Evolutionary conservation across 2,888 invertebrate species (phyloP).

Genomic region (Parascotia fuliginaria): DNA sequence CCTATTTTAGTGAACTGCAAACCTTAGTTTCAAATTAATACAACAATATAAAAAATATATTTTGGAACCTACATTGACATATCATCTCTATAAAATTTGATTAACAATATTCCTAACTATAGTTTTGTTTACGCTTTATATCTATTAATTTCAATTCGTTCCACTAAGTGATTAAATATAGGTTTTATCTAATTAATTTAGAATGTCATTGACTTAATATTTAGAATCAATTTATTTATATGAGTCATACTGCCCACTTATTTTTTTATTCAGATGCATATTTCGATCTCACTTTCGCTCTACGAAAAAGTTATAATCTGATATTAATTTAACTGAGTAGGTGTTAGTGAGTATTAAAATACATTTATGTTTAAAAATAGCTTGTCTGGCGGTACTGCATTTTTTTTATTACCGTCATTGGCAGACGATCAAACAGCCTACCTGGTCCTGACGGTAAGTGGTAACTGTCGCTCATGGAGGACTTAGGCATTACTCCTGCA

Average conservation of each 20-base stretch:
- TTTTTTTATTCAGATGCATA: slow-evolving; percentile 9
- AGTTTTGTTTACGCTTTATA: slow-evolving; percentile 1
- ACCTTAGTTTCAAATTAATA: too few relatives aligned
- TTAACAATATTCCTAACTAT: not conserved
- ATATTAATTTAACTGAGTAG: slow-evolving; percentile 11
- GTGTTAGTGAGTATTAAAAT: too few relatives aligned
- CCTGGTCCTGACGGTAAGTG: too few relatives aligned
- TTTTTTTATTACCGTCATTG: too few relatives aligned
- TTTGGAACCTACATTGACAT: not conserved
- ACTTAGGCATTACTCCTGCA: too few relatives aligned
- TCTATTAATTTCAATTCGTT: slow-evolving; percentile 54
- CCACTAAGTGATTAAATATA: slow-evolving; percentile 27
- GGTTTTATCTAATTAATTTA: slow-evolving; percentile 32
- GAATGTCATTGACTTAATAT: slow-evolving; percentile 41
- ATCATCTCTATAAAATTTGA: not conserved
- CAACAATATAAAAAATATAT: not conserved
- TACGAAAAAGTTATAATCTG: slow-evolving; percentile 7
- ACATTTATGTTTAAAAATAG: not conserved
- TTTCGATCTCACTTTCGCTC: slow-evolving; percentile 9
- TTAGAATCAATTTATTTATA: slow-evolving; percentile 24
- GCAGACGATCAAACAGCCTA: too few relatives aligned
- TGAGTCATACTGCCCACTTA: slow-evolving; percentile 34
- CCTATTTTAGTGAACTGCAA: too few relatives aligned
- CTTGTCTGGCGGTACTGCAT: slow-evolving; percentile 8
- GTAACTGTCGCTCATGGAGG: too few relatives aligned